Evolutionary conservation across 2,888 invertebrate species (phyloP), one percentile per base, ranked within the genome.

Genomic region (Drosophila borborema): DNA sequence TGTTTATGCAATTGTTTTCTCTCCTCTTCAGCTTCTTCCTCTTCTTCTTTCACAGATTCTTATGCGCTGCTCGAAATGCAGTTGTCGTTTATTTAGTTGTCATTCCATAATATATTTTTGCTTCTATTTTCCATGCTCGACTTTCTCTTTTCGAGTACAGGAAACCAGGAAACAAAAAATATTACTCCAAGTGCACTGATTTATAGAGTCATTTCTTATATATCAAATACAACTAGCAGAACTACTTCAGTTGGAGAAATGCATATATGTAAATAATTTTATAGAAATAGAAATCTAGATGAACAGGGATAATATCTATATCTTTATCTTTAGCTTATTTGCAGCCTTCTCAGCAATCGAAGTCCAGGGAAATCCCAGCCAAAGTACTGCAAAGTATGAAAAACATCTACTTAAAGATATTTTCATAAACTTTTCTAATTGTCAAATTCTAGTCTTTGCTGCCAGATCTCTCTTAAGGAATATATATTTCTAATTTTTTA

Each of bases 1-100:
- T 51, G 51, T 36, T 51, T 51, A 51, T 80, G 80, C 72, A 72
- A 59, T 80, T 71, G 54, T 61, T 54, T 55, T 38, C 38, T 45
- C 20, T 45, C 45, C 3, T 2, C 38, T n/a, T 12, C n/a, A 28
- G 6, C 28, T 5, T n/a, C 14, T 23, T 40, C 14, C n/a, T 40
- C 18, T 16, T 38, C 8, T 9, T 16, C 23, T 54, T 10, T 45
- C 23, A 38, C 51, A 16, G 61, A 64, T 53, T 75, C 63, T 75
- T 65, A 66, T 76, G 65, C 38, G 41, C 31, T 55, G 45, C 31
- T 28, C 46, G 20, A 62, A 60, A n/a, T 40, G 28, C 51, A 56
- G 54, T 36, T 56, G 40, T 18, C 20, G 34, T 18, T 66, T 41
- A 61, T 38, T 71, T 55, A 49, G 49, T 45, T 76, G 62, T 60